Evolutionary conservation across 2,888 invertebrate genomes (phyloP).

Genomic region (Drosophila testacea): DNA sequence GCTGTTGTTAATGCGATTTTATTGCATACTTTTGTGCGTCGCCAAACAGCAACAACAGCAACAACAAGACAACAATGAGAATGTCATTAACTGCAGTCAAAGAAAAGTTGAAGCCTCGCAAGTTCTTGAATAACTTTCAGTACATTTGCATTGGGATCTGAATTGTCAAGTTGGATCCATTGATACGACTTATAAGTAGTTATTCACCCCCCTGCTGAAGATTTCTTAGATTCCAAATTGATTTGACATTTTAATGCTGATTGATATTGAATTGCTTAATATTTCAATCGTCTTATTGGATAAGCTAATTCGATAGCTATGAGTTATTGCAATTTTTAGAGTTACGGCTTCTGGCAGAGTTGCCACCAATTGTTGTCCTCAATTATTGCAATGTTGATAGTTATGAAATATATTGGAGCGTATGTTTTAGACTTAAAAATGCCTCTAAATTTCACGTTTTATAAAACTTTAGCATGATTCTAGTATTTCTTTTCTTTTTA

Average conservation of each 20-base stretch:
- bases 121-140: constrained; percentile 58
- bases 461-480: no score
- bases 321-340: not conserved
- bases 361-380: not conserved
- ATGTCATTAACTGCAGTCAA: constrained; percentile 38
- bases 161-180: constrained; percentile 16
- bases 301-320: not conserved
- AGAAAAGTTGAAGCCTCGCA: constrained; percentile 43
- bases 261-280: constrained; percentile 22
- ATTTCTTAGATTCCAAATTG: constrained; percentile 7
- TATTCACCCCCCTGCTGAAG: not conserved
- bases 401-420: no score
- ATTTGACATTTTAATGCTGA: constrained; percentile 26
- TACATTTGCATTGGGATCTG: constrained; percentile 48
- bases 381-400: no score
- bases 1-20: constrained; percentile 68
- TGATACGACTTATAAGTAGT: constrained; percentile 24
- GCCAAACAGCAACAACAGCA: constrained; percentile 24
- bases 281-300: not conserved
- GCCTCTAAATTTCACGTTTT: no score
- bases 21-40: constrained; percentile 69
- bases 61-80: not conserved
- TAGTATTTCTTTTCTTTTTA: no score
- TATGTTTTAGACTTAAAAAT: no score
- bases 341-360: not conserved